Conservation (phyloP, 2,888 invertebrate genomes). For the Zeuzera pyrina region DNA sequence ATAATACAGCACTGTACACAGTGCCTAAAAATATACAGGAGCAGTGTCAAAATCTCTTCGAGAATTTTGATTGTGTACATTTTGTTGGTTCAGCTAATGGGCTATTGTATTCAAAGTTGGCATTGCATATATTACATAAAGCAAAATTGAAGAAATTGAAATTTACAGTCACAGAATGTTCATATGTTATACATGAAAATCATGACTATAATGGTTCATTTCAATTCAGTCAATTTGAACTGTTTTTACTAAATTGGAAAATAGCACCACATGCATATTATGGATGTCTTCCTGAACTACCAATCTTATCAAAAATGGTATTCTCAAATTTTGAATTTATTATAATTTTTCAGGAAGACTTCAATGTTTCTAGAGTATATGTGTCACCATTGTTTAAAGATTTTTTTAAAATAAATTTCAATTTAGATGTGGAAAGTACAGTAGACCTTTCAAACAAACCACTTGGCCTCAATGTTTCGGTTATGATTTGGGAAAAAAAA, state of each 20-base stretch:
- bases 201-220: constrained; percentile 16
- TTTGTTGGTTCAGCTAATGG: constrained; percentile 37
- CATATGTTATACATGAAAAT: constrained; percentile 14
- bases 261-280: constrained; percentile 9
- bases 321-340: constrained; percentile 31
- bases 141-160: constrained; percentile 30
- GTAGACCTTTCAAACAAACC: constrained; percentile 17
- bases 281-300: constrained; percentile 18
- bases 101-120: constrained; percentile 30
- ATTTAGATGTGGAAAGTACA: constrained; percentile 18
- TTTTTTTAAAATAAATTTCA: constrained; percentile 33
- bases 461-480: constrained; percentile 26
- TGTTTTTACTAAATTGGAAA: constrained; percentile 32
- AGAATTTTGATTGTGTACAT: constrained; percentile 40
- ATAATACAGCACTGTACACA: constrained; percentile 15
- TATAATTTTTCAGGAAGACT: constrained; percentile 22
- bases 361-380: constrained; percentile 21
- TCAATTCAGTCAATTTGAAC: constrained; percentile 25
- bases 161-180: constrained; percentile 28
- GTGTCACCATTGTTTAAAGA: constrained; percentile 28
- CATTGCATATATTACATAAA: constrained; percentile 27
- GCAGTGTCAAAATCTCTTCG: constrained; percentile 35
- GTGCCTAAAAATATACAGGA: constrained; percentile 18
- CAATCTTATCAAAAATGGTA: constrained; percentile 21
- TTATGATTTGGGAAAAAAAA: constrained; percentile 42